Base-by-base conservation (phyloP, 2,797 vertebrate genomes). In the Manis pentadactyla region DNA sequence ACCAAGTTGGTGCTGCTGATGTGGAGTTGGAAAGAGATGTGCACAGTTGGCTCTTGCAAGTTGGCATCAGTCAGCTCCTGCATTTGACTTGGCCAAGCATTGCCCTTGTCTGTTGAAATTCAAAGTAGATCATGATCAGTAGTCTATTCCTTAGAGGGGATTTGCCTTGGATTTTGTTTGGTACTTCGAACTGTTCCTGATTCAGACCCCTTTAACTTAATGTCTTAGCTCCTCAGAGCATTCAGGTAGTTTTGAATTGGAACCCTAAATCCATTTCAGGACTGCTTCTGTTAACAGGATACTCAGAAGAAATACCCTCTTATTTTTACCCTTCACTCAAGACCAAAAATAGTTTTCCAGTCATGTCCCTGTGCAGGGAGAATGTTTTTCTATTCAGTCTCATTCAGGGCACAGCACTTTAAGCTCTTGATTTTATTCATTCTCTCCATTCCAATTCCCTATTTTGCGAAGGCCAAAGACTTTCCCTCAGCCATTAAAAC, bases 361-460 rank as follows among this genome's bases (percentile, higher is more conserved):
- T 84, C 81, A 23, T 21, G 77, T 23, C 3, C 8, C 42, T 88
- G 68, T 12, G 13, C 55, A 74, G 31, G n/a, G 21, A 17, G 49
- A 46, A 57, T 83, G 61, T 91, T 96, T 96, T 96, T 69, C 68
- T 75, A 64, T 74, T 27, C 63, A 13, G 29, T 37, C 14, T 86
- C 51, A 23, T 59, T 75, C 15, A 55, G 64, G 31, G 18, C 12
- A 49, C 49, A 90, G 10, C 3, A n/a, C 34, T 93, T 49, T n/a
- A 68, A 74, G 42, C 12, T 95, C 39, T 94, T 94, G 74, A 55
- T 57, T 95, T 94, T 66, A 55, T 53, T 88, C 25, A 42, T 63
- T 21, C 61, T 53, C 69, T 96, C 59, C 14, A 23, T 90, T 94
- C 86, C 37, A 68, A 74, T n/a, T 90, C 46, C 25, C 13, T 74